phyloP scores from a whole-genome alignment of 2,888 invertebrate species.

The Volucella inflata region DNA sequence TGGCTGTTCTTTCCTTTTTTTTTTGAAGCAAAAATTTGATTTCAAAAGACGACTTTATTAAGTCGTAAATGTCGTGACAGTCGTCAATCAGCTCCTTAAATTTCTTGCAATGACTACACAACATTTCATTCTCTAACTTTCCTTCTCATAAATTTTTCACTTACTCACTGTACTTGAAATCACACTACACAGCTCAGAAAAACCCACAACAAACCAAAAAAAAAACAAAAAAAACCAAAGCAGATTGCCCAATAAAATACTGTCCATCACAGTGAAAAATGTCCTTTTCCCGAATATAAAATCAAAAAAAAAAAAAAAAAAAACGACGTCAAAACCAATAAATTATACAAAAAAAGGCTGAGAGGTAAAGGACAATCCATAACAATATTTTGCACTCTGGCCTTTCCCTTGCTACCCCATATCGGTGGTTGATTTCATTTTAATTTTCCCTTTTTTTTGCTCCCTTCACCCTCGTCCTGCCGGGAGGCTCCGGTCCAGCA shows the following conservation, averaged over 20 bases:
- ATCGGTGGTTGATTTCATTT: too few species aligned
- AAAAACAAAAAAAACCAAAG: neutral
- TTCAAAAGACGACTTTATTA: constrained; percentile 5
- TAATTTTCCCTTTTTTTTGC: too few species aligned
- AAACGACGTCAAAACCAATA: neutral
- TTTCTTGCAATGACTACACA: constrained; percentile 14
- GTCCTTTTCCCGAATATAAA: constrained; percentile 25
- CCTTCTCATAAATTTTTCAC: constrained; percentile 30
- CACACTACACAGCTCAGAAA: too few species aligned
- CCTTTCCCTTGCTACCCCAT: too few species aligned
- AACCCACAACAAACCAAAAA: too few species aligned
- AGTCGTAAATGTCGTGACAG: constrained; percentile 35
- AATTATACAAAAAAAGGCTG: constrained; percentile 37
- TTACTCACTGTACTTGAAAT: constrained; percentile 4
- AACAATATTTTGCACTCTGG: too few species aligned
- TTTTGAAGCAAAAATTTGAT: neutral
- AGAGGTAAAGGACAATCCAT: neutral
- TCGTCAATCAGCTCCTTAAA: constrained; percentile 19
- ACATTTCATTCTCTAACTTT: constrained; percentile 16
- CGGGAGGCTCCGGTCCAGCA: too few species aligned
- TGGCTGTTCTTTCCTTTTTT: too few species aligned
- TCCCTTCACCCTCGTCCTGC: too few species aligned
- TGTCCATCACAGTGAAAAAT: constrained; percentile 31
- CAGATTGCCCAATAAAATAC: constrained; percentile 33
- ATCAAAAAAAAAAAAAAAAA: constrained; percentile 16